Percentiles rank a stretch among this genome's conserved stretches.
These are phyloP conservation scores for Nothoprocta perdicaria DNA, from an alignment of 2,113 vertebrate genomes.

Conservation along the genomic window DNA sequence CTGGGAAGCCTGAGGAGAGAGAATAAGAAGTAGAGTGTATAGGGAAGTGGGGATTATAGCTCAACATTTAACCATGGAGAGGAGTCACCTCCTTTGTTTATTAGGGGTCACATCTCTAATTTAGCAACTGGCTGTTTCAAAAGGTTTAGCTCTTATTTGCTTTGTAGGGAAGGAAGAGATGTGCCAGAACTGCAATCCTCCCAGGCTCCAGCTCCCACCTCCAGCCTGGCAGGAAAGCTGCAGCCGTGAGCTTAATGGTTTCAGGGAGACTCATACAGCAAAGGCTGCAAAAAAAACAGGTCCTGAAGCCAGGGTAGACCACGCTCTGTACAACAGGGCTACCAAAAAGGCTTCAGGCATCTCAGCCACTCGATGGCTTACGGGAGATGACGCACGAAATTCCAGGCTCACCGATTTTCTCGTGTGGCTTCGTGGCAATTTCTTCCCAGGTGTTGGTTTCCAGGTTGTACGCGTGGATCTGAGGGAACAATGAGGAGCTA, in stretches of 20 bases:
- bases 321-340: accelerated
- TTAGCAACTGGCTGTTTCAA: not conserved
- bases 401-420: conserved; percentile 88
- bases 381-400: not conserved
- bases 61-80: accelerated
- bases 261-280: not conserved
- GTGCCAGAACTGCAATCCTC: not conserved
- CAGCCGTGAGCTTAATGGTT: not conserved
- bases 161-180: not conserved
- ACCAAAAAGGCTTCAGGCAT: accelerated
- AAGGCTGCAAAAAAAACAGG: not conserved
- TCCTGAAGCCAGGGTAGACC: accelerated
- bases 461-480: conserved; percentile 98
- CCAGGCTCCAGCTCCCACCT: not conserved
- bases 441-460: conserved; percentile 99
- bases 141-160: not conserved
- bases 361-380: not conserved
- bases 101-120: not conserved
- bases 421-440: conserved; percentile 93
- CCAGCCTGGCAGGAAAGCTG: not conserved
- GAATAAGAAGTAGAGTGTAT: accelerated
- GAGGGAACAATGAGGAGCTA: not conserved
- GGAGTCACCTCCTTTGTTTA: not conserved
- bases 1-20: conserved; percentile 88
- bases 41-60: not conserved